These are phyloP conservation scores for Pygocentrus nattereri DNA, from an alignment of 2,797 vertebrate species.

Conservation along the genomic window DNA sequence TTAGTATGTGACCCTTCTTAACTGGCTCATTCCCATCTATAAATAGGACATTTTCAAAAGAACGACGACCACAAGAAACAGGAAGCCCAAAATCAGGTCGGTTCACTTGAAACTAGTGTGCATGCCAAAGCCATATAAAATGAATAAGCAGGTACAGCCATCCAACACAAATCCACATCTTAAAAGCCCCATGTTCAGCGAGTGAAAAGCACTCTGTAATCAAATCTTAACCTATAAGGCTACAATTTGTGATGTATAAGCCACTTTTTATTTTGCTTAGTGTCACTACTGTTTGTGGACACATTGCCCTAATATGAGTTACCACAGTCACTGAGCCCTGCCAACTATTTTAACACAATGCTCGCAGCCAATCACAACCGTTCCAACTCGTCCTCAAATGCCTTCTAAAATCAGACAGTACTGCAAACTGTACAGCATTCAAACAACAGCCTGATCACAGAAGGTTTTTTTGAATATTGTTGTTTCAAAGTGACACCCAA, in stretches of 20 bases:
- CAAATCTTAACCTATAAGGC: slow-evolving; percentile 13
- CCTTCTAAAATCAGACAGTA: slow-evolving; percentile 11
- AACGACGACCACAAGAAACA: slow-evolving; percentile 33
- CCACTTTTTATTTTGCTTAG: not conserved
- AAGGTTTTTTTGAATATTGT: too few species aligned
- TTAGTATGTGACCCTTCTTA: slow-evolving; percentile 1
- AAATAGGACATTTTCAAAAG: slow-evolving; percentile 32
- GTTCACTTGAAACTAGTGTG: slow-evolving; percentile 25
- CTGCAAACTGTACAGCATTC: not conserved
- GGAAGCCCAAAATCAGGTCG: slow-evolving; percentile 35
- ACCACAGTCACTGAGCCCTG: not conserved
- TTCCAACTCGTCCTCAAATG: slow-evolving; percentile 1
- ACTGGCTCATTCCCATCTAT: slow-evolving; percentile 30
- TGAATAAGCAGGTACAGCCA: slow-evolving; percentile 20
- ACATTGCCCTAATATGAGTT: slow-evolving; percentile 23
- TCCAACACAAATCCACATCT: slow-evolving; percentile 7
- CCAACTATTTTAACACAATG: slow-evolving; percentile 3
- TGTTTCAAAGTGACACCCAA: slow-evolving; percentile 23
- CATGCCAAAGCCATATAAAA: slow-evolving; percentile 44
- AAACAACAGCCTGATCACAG: not conserved
- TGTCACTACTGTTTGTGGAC: not conserved
- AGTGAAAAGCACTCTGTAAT: slow-evolving; percentile 19
- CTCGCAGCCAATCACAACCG: slow-evolving; percentile 13
- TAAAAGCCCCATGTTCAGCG: not conserved
- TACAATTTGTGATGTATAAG: slow-evolving; percentile 15